These are phyloP conservation scores for Lagorchestes hirsutus DNA, from an alignment of 2,797 vertebrate species.

Conservation along the genomic window DNA sequence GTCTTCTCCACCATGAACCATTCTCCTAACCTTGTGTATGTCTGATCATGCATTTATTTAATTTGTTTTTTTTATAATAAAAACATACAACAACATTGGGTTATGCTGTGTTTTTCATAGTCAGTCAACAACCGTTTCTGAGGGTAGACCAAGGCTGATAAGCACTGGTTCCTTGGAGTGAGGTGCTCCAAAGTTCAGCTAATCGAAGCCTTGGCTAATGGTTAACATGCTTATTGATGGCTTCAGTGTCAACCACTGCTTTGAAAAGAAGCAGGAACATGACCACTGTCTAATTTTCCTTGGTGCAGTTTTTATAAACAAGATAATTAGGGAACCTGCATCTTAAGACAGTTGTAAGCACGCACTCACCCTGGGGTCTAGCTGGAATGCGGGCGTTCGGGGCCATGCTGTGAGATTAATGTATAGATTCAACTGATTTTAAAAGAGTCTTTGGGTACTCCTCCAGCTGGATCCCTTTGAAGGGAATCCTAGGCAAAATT, in stretches of 20 bases:
- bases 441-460: background rate
- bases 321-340: background rate
- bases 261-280: background rate
- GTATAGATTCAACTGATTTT: background rate
- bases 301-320: conserved; percentile 11
- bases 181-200: conserved; percentile 52
- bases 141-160: background rate
- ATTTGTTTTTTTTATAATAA: conserved; percentile 83
- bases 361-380: background rate
- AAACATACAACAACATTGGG: conserved; percentile 55
- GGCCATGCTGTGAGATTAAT: background rate
- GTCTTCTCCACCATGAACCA: conserved; percentile 61
- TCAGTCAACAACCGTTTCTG: background rate
- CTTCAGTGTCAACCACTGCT: conserved; percentile 59
- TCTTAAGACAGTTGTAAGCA: background rate
- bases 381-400: background rate
- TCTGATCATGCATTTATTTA: conserved; percentile 73
- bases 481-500: background rate
- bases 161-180: background rate
- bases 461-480: background rate
- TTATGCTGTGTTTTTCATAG: conserved; percentile 67
- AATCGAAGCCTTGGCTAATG: background rate
- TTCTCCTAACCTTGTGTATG: conserved; percentile 74
- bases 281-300: background rate
- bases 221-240: conserved; percentile 53